Percentiles rank a stretch among this genome's conserved stretches.
Evolutionary conservation across 2,797 vertebrate species (phyloP).

Genomic region (Microctenopoma stevenorrisi): DNA sequence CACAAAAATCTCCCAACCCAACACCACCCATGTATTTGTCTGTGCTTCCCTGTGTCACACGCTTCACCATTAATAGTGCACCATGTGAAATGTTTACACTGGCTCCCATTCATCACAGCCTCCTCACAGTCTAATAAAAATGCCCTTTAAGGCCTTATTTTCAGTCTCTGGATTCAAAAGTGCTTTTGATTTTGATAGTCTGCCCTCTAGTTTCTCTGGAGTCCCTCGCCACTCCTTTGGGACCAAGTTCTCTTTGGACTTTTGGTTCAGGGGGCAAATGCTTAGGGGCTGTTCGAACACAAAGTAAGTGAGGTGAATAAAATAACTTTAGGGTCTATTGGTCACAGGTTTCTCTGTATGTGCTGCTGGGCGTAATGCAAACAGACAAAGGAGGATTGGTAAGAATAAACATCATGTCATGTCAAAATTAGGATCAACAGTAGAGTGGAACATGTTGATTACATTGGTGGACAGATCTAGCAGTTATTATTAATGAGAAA

Average conservation of each 20-base stretch:
- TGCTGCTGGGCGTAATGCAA: slow-evolving; percentile 44
- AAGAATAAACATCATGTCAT: slow-evolving; percentile 21
- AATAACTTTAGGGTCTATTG: slow-evolving; percentile 52
- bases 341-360: slow-evolving; percentile 42
- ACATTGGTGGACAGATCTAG: not conserved
- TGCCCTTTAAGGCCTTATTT: slow-evolving; percentile 73
- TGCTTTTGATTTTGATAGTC: slow-evolving; percentile 64
- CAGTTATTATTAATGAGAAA: not conserved
- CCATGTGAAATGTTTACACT: slow-evolving; percentile 74
- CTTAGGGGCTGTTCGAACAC: slow-evolving; percentile 58
- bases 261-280: slow-evolving; percentile 72
- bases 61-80: slow-evolving; percentile 72
- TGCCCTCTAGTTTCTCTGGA: slow-evolving; percentile 69
- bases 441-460: too few relatives aligned
- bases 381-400: slow-evolving; percentile 43
- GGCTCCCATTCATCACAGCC: slow-evolving; percentile 79
- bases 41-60: slow-evolving; percentile 61
- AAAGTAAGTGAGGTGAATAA: slow-evolving; percentile 64
- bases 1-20: slow-evolving; percentile 55
- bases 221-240: slow-evolving; percentile 55
- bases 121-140: slow-evolving; percentile 71
- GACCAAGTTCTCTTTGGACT: slow-evolving; percentile 71
- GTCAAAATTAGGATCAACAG: not conserved
- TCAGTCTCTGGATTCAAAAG: slow-evolving; percentile 66
- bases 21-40: slow-evolving; percentile 55